Evolutionary conservation across 2,888 invertebrate genomes (phyloP), one percentile per base, ranked within the genome.

Genomic region (Omphaloscelis lunosa): DNA sequence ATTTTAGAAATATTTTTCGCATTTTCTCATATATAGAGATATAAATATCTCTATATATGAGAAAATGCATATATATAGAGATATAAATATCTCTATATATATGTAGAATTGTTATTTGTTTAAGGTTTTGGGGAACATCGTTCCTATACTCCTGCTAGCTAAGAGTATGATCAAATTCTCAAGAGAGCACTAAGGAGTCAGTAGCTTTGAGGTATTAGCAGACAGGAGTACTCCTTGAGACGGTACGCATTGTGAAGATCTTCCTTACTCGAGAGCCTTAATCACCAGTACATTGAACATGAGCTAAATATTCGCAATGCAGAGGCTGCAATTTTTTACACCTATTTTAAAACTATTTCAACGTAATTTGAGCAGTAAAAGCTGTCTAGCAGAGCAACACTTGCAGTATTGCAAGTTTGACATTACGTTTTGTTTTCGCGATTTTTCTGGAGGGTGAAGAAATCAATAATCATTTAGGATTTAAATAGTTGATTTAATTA

Each of bases 181-280:
- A 72, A 72, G 4, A 77, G 41, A 23, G 53, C 34, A 5, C 27
- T 23, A 56, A 41, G 53, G n/a, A 41, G 34, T 34, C 48, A 34
- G 51, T 51, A 23, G 15, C 59, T 61, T 45, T 58, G n/a, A 83
- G n/a, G 82, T 51, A 78, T 63, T 78, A 83, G n/a, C 23, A 45
- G 67, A 29, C 61, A 59, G 62, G 12, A 82, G 71, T 66, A 67
- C 45, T 7, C 3, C 58, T 72, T 83, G 45, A 72, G 67, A 72
- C 72, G 39, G 51, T n/a, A 39, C n/a, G 23, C 27, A 41, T n/a
- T 27, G 39, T 66, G 12, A 77, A 66, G 65, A 82, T 66, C 48
- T 34, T 41, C 29, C 45, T 77, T 23, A 34, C 17, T 77, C 17
- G 9, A 51, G 6, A 56, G 20, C 20, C 0, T 7, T 58, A 59